Evolutionary conservation across 1,140 invertebrate species (phyloP).

Genomic region (Zaprionus inermis): DNA sequence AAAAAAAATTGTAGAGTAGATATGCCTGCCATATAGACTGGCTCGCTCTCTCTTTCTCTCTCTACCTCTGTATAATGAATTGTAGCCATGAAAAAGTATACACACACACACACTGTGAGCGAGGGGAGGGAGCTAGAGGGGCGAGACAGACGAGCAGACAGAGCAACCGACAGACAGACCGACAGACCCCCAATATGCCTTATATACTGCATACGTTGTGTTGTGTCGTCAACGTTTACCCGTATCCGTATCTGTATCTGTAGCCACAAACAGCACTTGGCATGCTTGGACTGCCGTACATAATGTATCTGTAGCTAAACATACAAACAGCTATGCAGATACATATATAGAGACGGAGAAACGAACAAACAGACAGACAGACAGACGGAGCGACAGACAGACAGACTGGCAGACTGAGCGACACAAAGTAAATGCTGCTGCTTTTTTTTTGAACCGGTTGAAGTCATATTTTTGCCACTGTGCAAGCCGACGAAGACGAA

Average conservation of each 20-base stretch:
- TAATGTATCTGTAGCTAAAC: slow-evolving; percentile 76
- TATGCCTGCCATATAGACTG: not conserved
- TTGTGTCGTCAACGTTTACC: slow-evolving; percentile 24
- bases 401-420: not conserved
- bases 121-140: not conserved
- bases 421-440: slow-evolving; percentile 44
- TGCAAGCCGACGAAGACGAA: slow-evolving; percentile 35
- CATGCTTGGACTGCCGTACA: slow-evolving; percentile 55
- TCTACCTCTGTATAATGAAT: slow-evolving; percentile 40
- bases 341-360: slow-evolving; percentile 20
- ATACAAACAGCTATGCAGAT: slow-evolving; percentile 28
- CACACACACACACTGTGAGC: slow-evolving; percentile 19
- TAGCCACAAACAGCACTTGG: slow-evolving; percentile 51
- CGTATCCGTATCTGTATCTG: slow-evolving; percentile 61
- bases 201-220: slow-evolving; percentile 4
- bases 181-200: slow-evolving; percentile 29
- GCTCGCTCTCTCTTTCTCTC: not conserved
- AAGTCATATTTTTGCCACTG: slow-evolving; percentile 72
- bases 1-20: slow-evolving; percentile 5
- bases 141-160: slow-evolving; percentile 13
- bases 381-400: not conserved
- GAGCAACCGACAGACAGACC: not conserved
- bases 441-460: slow-evolving; percentile 70
- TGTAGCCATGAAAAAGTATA: slow-evolving; percentile 43
- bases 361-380: slow-evolving; percentile 5